Percentiles rank a stretch among this genome's conserved stretches.
These are phyloP conservation scores for Fragum whitleyi DNA, from an alignment of 2,888 invertebrate species.

Conservation along the genomic window DNA sequence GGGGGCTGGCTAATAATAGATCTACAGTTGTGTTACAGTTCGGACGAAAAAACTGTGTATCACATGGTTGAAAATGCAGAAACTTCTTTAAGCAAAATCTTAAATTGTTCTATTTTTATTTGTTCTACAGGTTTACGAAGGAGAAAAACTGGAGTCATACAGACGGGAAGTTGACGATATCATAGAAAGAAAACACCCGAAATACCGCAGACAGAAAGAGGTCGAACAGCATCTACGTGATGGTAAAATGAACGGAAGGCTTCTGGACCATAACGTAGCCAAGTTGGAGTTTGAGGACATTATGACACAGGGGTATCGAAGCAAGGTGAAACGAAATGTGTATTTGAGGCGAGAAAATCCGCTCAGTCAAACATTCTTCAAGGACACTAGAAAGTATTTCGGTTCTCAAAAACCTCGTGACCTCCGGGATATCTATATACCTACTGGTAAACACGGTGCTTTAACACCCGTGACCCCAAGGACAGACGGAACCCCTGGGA, in stretches of 20 bases:
- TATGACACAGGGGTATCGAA: conserved; percentile 34
- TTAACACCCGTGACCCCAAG: background rate
- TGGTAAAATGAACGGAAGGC: conserved; percentile 41
- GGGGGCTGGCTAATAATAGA: too few relatives aligned
- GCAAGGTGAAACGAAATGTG: conserved; percentile 18
- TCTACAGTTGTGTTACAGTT: too few relatives aligned
- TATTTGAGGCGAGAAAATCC: conserved; percentile 46
- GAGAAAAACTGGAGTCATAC: conserved; percentile 52
- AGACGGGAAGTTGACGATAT: conserved; percentile 51
- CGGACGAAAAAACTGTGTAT: too few relatives aligned
- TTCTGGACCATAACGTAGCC: conserved; percentile 50
- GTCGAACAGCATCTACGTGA: conserved; percentile 41
- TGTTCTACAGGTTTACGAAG: conserved; percentile 44
- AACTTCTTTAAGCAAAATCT: too few relatives aligned
- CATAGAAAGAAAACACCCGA: conserved; percentile 57
- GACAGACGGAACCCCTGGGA: background rate
- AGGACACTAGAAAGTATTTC: conserved; percentile 11
- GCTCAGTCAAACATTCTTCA: conserved; percentile 37
- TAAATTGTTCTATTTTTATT: too few relatives aligned
- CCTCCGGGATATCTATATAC: background rate
- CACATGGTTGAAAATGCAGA: too few relatives aligned
- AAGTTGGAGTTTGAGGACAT: conserved; percentile 53
- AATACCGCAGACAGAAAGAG: conserved; percentile 42
- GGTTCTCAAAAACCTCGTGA: background rate
- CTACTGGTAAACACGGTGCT: background rate